A percentile compares a stretch with the other conserved stretches of the same genome.
Evolutionary conservation across 1,140 invertebrate genomes (phyloP).

Genomic region (Tribolium castaneum): DNA sequence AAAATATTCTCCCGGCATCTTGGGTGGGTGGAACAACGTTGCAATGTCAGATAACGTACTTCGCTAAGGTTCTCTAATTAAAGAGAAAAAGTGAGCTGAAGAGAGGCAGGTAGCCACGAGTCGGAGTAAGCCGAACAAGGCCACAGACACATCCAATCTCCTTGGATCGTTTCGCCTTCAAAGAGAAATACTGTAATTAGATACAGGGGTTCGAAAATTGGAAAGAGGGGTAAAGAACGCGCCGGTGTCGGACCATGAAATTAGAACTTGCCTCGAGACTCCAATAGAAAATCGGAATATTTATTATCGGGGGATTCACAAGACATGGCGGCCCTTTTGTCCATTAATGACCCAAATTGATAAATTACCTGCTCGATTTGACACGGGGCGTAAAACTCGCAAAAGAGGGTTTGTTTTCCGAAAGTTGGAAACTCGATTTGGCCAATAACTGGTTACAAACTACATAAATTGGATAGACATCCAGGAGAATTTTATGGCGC

Average conservation of each 20-base stretch:
- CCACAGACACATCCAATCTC: conserved; percentile 43
- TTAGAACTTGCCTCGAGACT: conserved; percentile 56
- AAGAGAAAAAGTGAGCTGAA: conserved; percentile 50
- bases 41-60: conserved; percentile 48
- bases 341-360: background rate
- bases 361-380: background rate
- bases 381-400: background rate
- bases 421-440: background rate
- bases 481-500: background rate
- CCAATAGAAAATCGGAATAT: conserved; percentile 56
- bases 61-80: conserved; percentile 55
- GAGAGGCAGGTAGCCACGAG: conserved; percentile 33
- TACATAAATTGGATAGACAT: background rate
- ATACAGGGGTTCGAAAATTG: conserved; percentile 57
- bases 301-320: conserved; percentile 38
- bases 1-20: conserved; percentile 55
- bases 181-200: conserved; percentile 60
- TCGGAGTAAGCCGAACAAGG: conserved; percentile 36
- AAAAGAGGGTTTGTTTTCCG: background rate
- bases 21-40: conserved; percentile 51
- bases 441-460: background rate
- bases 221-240: conserved; percentile 54
- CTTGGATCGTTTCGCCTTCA: conserved; percentile 50
- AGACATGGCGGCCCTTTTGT: background rate
- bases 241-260: conserved; percentile 61